Percentiles rank a stretch among this genome's conserved stretches.
These are phyloP conservation scores for Brienomyrus brachyistius DNA, from an alignment of 2,113 vertebrate genomes.

Conservation along the genomic window DNA sequence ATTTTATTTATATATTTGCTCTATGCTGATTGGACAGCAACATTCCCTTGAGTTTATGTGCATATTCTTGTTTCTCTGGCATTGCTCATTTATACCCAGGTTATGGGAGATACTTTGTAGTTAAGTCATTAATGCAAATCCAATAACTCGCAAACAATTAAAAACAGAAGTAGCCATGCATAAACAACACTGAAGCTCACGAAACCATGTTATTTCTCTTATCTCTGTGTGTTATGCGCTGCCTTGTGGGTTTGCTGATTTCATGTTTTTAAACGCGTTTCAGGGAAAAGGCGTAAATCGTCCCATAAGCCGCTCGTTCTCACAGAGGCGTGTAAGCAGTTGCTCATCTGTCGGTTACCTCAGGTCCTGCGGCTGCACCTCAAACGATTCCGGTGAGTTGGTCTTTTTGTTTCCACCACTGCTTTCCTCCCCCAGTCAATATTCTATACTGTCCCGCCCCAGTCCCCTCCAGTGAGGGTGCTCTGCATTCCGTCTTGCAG, in stretches of 20 bases:
- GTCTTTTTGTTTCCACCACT: background rate
- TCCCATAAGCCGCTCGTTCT: slow-evolving; percentile 90
- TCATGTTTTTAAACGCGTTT: background rate
- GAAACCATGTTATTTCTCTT: background rate
- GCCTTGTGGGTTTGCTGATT: background rate
- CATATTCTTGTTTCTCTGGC: background rate
- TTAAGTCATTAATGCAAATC: background rate
- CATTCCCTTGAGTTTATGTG: background rate
- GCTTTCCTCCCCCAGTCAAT: background rate
- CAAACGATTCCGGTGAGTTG: slow-evolving; percentile 91
- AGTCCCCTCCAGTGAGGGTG: background rate
- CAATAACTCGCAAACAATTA: background rate
- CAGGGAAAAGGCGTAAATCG: slow-evolving; percentile 87
- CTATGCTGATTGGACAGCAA: background rate
- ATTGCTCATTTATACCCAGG: background rate
- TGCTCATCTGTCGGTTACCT: slow-evolving; percentile 99
- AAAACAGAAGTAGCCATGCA: background rate
- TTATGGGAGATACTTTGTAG: background rate
- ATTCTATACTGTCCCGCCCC: background rate
- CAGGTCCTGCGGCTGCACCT: slow-evolving; percentile 99
- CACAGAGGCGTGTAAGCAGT: slow-evolving; percentile 95
- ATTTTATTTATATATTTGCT: background rate
- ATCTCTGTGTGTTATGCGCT: background rate
- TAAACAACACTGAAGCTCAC: background rate
- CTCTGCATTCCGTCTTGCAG: slow-evolving; percentile 46